Evolutionary conservation across 92 coral and sea anemone species (phyloP), one percentile per base, ranked within the genome.

Genomic region (Epizoanthus stellaris): DNA sequence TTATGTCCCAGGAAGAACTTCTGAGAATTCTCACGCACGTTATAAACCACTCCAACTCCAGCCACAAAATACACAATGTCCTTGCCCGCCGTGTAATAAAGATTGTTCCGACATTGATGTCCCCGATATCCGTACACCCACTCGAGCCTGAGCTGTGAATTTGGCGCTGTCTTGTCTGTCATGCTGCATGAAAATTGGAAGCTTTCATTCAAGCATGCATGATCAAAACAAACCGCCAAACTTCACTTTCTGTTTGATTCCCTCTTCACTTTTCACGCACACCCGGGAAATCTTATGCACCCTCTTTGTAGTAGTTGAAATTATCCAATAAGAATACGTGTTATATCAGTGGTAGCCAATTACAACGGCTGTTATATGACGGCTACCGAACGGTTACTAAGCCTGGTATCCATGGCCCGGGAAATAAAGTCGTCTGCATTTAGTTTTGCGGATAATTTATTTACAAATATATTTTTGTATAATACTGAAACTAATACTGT

Each of bases 101-200:
- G 90, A 85, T 97, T 97, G 87, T 97, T 97, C 66, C 99, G 77
- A 86, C 99, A 97, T 23, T 97, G 99, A 64, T 97, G 99, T 36
- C 99, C 99, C 3, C 99, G 89, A 88, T 97, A 97, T 80, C 99
- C 99, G 64, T 97, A 97, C 16, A 97, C 99, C 99, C 99, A 97
- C 79, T 97, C 99, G 67, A 97, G 91, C 47, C 98, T 93, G 9
- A 97, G 86, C 84, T 95, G 98, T 23, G 99, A 92, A 45, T 84
- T 87, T 34, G 99, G 99, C 15, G 99, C 99, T 49, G 98, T 97
- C 70, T 98, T 93, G 80, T 97, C 99, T 16, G 97, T 82, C 99
- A 97, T 97, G 64, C 73, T 89, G 88, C 30, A 5, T 19, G 60
- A 71, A 65, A 80, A 38, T 23, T 52, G 59, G n/a, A 12, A 13